Percentiles rank a stretch among this genome's conserved stretches.
phyloP scores from a whole-genome alignment of 2,113 vertebrate genomes.

The Marcusenius ussheri region DNA sequence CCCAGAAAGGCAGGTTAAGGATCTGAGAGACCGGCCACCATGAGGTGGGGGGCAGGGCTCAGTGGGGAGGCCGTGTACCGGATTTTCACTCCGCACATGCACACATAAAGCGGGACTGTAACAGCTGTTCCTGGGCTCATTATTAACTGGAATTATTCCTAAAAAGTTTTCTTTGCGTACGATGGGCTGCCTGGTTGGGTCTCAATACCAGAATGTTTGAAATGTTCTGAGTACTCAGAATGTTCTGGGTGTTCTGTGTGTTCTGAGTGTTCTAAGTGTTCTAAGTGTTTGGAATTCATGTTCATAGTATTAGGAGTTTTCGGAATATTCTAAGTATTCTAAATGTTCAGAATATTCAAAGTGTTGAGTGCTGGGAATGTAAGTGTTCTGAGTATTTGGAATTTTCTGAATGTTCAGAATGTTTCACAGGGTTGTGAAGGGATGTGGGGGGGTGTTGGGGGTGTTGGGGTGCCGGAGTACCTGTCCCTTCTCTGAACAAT shows the following conservation, averaged over 20 bases:
- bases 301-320: background rate
- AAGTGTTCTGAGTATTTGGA: background rate
- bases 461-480: background rate
- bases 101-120: background rate
- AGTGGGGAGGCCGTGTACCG: background rate
- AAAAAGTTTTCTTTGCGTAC: background rate
- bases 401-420: background rate
- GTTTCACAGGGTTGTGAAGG: background rate
- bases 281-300: background rate
- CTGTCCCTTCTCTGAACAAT: background rate
- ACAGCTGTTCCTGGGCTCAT: background rate
- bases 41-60: background rate
- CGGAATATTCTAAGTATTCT: background rate
- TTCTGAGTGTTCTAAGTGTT: background rate
- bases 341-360: background rate
- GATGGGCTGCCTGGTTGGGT: background rate
- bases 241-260: background rate
- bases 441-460: background rate
- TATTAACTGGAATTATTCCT: background rate
- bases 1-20: background rate
- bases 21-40: background rate
- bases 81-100: background rate
- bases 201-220: background rate
- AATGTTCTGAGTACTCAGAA: background rate
- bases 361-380: background rate